Conservation (phyloP, 2,113 vertebrate species). For the Phycodurus eques region DNA sequence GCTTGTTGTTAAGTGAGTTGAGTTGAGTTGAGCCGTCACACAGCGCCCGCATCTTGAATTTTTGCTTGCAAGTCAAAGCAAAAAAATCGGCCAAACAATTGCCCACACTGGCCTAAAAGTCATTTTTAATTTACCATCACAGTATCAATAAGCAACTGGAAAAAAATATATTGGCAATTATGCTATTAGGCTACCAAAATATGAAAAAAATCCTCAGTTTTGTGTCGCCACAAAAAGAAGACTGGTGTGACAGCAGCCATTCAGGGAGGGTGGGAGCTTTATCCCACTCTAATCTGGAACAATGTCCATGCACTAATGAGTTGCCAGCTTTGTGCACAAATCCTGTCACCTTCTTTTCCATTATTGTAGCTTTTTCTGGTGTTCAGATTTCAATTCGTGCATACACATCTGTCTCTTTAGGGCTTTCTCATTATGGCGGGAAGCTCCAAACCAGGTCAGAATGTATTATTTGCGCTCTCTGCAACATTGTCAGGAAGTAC, state of each 20-base stretch:
- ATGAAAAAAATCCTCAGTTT: neutral
- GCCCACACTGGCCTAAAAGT: no score
- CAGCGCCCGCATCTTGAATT: no score
- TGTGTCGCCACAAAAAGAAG: slow-evolving; percentile 5
- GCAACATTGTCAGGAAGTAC: neutral
- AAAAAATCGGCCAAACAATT: no score
- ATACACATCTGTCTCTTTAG: slow-evolving; percentile 13
- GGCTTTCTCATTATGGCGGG: neutral
- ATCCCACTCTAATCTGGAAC: slow-evolving; percentile 29
- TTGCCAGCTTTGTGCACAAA: slow-evolving; percentile 19
- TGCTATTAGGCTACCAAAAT: neutral
- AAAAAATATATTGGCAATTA: neutral
- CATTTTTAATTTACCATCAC: no score
- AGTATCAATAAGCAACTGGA: neutral
- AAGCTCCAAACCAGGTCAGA: slow-evolving; percentile 14
- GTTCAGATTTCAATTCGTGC: slow-evolving; percentile 1
- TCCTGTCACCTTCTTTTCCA: slow-evolving; percentile 16
- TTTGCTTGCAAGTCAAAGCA: no score
- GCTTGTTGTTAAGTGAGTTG: no score
- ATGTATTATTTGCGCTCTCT: neutral
- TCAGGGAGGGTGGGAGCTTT: neutral
- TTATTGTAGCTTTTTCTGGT: neutral
- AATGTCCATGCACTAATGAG: slow-evolving; percentile 10
- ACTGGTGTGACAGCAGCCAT: neutral
- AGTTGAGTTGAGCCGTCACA: no score